These are phyloP conservation scores for Phycodurus eques DNA, from an alignment of 2,113 vertebrate species.

Conservation along the genomic window DNA sequence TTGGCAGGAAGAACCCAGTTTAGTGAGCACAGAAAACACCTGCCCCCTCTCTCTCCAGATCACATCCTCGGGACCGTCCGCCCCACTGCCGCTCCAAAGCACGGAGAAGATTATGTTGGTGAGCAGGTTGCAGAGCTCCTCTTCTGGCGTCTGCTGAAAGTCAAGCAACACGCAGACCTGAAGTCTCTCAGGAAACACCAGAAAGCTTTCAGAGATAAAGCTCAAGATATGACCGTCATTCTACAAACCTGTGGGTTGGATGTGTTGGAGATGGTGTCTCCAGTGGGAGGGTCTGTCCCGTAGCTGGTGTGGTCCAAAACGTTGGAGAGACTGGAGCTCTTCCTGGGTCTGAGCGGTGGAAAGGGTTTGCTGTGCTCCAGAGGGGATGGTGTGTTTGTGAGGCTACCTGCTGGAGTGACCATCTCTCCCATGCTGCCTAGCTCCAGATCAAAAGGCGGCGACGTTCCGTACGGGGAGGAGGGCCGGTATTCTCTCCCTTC, in stretches of 20 bases:
- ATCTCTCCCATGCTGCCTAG: constrained; percentile 53
- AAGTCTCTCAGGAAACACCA: neutral
- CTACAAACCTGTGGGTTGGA: constrained; percentile 87
- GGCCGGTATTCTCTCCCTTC: constrained; percentile 79
- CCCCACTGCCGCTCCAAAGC: constrained; percentile 85
- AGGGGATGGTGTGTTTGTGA: constrained; percentile 83
- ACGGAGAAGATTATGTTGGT: constrained; percentile 93
- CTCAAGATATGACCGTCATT: neutral
- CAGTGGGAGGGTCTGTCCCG: constrained; percentile 78
- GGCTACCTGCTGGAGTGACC: constrained; percentile 74
- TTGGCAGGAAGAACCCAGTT: constrained; percentile 88
- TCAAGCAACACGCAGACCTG: neutral
- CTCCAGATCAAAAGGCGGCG: constrained; percentile 82
- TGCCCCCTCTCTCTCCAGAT: constrained; percentile 92
- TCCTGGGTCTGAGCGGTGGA: constrained; percentile 72
- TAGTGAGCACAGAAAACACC: constrained; percentile 95
- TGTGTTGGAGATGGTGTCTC: constrained; percentile 86
- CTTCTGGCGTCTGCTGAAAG: constrained; percentile 86
- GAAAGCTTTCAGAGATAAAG: neutral
- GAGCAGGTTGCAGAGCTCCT: constrained; percentile 95
- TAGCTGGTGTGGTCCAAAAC: constrained; percentile 90
- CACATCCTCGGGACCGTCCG: constrained; percentile 80
- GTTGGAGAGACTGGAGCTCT: constrained; percentile 95
- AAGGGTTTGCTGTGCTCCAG: constrained; percentile 84
- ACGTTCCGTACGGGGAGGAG: constrained; percentile 81